Base-by-base conservation (phyloP, 2,888 invertebrate species). In the Hanleya hanleyi region DNA sequence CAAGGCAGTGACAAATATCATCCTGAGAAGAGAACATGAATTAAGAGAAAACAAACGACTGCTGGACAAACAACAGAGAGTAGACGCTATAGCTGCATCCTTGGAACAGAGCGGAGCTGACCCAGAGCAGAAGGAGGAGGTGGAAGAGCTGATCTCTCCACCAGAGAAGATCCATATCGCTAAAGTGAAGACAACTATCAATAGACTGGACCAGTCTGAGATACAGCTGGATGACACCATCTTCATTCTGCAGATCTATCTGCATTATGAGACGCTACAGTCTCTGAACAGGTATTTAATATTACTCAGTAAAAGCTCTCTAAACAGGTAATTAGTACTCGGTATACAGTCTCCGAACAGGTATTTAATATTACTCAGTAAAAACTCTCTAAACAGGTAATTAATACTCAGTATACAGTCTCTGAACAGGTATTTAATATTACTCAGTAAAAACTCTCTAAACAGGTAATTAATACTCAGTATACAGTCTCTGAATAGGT, bases 71-170 rank as follows among this genome's bases (percentile, higher is more conserved):
- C 95, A 96, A 83, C 94, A 96, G 81, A 93, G 96, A 86, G 94
- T 97, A 83, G 95, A 96, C 86, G 94, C 94, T 77, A 94, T 97
- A 35, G 77, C 84, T n/a, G 94, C 94, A 87, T 94, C 94, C 74
- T 94, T 97, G 93, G 94, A 94, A 73, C 93, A 94, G 82, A 94
- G 95, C 77, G 95, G 94, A 0, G 95, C 95, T 81, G 93, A 95
- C 0, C 94, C 94, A 72, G 94, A 94, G 83, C 95, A 96, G 90
- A 93, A 96, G 74, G 93, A 94, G 71, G 97, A 97, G 91, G 94
- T 96, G 75, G 94, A 95, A 86, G 96, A 96, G 88, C 95, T 96
- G 83, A 93, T 97, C 72, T 96, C 97, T 0, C 96, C 96, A 0
- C 95, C 96, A 0, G 97, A 97, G 88, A 92, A 93, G 69, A 93